Base-by-base conservation (phyloP, 1,140 invertebrate genomes). In the Drosophila varians region DNA sequence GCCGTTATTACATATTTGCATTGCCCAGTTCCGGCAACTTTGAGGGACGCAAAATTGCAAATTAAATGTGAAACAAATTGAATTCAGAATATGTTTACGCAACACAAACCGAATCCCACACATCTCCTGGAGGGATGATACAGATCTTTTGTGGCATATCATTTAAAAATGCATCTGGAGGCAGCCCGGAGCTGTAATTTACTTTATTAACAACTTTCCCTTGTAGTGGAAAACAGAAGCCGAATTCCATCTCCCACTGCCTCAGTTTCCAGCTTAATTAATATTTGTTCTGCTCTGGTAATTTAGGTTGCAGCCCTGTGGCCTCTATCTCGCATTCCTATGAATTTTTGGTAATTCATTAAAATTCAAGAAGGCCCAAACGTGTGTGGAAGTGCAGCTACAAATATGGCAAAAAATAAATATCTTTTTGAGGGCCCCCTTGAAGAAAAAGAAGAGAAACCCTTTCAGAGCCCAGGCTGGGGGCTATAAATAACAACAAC, bases 281-380 rank as follows among this genome's bases (percentile, higher is more conserved):
- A 61, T 72, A 74, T 75, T 71, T 66, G 55, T 25, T 38, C n/a
- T 42, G 11, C n/a, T 9, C 26, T 42, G 36, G 36, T 40, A 11
- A n/a, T 23, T 12, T 8, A 19, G 21, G 34, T 23, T 36, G 16
- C 4, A 19, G 42, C 18, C 54, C 61, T 61, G 21, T 60, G 64
- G 57, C 66, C 62, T 54, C 21, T 36, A 3, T 36, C 38, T 52
- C 40, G 61, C 42, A 55, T 31, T 47, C 12, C 49, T 65, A 77
- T 82, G 73, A 77, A 86, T 86, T 82, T 86, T 74, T 74, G 74
- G 51, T 77, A 74, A 87, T 86, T 86, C 82, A 87, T 86, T 86
- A 87, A 69, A 64, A 86, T 86, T 82, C 77, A 86, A 70, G 77
- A 38, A 73, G 51, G 31, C 45, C 26, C 12, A 57, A 72, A 70